A percentile compares a stretch with the other conserved stretches of the same genome.
These are phyloP conservation scores for Lucinisca nassula DNA, from an alignment of 2,888 invertebrate genomes.

Conservation along the genomic window DNA sequence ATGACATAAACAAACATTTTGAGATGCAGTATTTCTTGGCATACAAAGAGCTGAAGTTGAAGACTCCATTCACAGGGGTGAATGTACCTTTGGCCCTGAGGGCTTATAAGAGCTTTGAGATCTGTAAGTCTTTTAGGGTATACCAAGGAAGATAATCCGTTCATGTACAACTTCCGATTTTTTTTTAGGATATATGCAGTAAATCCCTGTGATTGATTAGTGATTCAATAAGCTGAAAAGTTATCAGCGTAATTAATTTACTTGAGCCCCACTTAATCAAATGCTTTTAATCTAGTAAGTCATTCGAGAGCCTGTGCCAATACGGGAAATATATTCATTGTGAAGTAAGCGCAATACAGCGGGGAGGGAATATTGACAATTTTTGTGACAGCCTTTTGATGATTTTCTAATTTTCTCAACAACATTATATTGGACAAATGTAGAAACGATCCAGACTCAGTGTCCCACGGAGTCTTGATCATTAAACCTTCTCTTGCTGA, in stretches of 20 bases:
- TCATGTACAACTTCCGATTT: neutral
- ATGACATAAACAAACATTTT: too few relatives aligned
- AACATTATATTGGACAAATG: too few relatives aligned
- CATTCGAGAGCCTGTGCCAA: neutral
- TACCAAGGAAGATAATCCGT: neutral
- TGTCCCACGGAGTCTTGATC: too few relatives aligned
- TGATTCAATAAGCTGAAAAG: slow-evolving; percentile 9
- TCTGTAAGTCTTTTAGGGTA: neutral
- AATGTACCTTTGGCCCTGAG: neutral
- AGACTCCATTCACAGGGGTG: too few relatives aligned
- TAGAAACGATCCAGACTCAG: too few relatives aligned
- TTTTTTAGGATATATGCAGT: neutral
- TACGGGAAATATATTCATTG: neutral
- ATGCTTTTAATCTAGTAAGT: slow-evolving; percentile 17
- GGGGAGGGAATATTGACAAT: too few relatives aligned
- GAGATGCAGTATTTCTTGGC: too few relatives aligned
- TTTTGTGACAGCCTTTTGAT: too few relatives aligned
- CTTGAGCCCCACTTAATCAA: slow-evolving; percentile 11
- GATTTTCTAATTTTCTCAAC: too few relatives aligned
- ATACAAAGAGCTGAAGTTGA: too few relatives aligned
- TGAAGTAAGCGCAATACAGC: neutral
- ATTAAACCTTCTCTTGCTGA: too few relatives aligned
- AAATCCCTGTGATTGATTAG: slow-evolving; percentile 2
- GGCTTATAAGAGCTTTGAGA: neutral
- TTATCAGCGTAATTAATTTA: slow-evolving; percentile 16